These are phyloP conservation scores for Acromyrmex heyeri DNA, from an alignment of 1,140 invertebrate genomes.

Conservation along the genomic window DNA sequence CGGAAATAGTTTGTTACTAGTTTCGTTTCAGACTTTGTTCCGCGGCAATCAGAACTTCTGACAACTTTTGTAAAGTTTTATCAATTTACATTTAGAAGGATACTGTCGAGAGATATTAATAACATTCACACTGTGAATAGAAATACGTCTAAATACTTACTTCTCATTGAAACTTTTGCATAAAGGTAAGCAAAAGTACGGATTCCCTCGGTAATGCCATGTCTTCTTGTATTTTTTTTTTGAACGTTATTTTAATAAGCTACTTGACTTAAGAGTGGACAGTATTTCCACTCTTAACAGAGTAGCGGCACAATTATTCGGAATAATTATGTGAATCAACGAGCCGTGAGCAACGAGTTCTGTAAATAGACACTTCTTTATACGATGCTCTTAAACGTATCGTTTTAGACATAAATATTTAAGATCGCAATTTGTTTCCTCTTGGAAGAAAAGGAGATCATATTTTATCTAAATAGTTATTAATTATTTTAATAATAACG, in stretches of 20 bases:
- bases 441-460: not conserved
- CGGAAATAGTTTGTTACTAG: slow-evolving; percentile 43
- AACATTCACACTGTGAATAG: slow-evolving; percentile 28
- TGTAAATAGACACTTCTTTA: slow-evolving; percentile 9
- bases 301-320: slow-evolving; percentile 23
- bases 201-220: slow-evolving; percentile 14
- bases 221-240: not conserved
- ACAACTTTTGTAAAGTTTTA: slow-evolving; percentile 68
- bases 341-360: slow-evolving; percentile 23
- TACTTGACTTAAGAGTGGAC: slow-evolving; percentile 4
- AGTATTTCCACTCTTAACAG: slow-evolving; percentile 20
- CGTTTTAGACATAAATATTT: not conserved
- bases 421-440: not conserved
- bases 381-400: not conserved
- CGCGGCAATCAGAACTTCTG: slow-evolving; percentile 38
- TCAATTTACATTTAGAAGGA: slow-evolving; percentile 61
- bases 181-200: slow-evolving; percentile 48
- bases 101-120: slow-evolving; percentile 46
- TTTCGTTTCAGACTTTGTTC: slow-evolving; percentile 38
- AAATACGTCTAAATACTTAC: slow-evolving; percentile 47
- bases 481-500: not conserved
- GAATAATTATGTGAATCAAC: slow-evolving; percentile 37
- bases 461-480: not conserved
- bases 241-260: slow-evolving; percentile 28
- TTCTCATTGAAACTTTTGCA: slow-evolving; percentile 46